Conservation (phyloP, 2,888 invertebrate genomes). For the Aplocera efformata region DNA sequence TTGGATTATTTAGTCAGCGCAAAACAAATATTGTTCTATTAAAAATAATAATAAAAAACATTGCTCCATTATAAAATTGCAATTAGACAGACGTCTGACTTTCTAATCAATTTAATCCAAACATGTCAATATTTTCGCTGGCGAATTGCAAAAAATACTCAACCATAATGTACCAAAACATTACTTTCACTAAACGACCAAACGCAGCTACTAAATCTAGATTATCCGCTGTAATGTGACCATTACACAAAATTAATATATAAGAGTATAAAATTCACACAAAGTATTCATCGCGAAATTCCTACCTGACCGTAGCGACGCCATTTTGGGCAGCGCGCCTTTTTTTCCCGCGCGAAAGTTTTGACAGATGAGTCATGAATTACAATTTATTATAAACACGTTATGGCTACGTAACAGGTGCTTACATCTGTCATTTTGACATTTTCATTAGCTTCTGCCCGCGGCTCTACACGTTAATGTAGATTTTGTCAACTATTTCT, state of each 20-base stretch:
- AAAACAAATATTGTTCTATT: no score
- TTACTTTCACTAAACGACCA: conserved; percentile 25
- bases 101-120: conserved; percentile 6
- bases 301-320: conserved; percentile 8
- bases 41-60: no score
- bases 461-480: no score
- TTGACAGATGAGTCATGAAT: conserved; percentile 63
- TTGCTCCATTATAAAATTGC: neutral
- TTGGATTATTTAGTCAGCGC: no score
- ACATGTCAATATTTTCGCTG: conserved; percentile 5
- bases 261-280: conserved; percentile 9
- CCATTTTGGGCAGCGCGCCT: conserved; percentile 28
- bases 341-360: conserved; percentile 61
- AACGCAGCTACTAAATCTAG: conserved; percentile 18
- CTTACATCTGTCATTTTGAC: no score
- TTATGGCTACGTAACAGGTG: neutral
- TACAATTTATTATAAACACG: conserved; percentile 14
- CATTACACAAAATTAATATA: conserved; percentile 8
- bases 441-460: no score
- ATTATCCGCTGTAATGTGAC: conserved; percentile 13
- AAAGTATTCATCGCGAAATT: conserved; percentile 5
- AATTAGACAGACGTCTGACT: neutral
- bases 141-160: conserved; percentile 11
- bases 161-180: conserved; percentile 15
- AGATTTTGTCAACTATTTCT: no score